phyloP scores from a whole-genome alignment of 37 sponge, comb jelly and placozoan genomes.

The Dysidea cf. avara region DNA sequence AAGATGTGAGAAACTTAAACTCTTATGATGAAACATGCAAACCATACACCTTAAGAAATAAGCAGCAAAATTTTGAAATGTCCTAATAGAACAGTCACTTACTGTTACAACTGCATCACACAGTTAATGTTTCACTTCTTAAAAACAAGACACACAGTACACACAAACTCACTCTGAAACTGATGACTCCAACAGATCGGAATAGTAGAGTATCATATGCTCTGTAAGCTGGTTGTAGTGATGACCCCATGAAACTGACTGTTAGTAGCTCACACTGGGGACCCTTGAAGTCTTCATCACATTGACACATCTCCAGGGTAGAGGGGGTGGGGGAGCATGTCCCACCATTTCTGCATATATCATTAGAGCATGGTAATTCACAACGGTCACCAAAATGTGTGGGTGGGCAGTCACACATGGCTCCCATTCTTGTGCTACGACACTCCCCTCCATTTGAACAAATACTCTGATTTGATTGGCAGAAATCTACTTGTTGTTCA shows the following conservation, averaged over 20 bases:
- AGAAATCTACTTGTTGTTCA: slow-evolving; percentile 30
- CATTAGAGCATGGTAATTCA: slow-evolving; percentile 9
- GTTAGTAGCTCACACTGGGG: slow-evolving; percentile 7
- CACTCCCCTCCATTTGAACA: slow-evolving; percentile 58
- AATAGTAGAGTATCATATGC: slow-evolving; percentile 35
- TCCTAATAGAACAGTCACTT: no score
- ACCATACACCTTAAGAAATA: no score
- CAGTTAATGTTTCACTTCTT: no score
- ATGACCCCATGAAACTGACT: slow-evolving; percentile 44
- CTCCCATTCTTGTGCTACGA: background rate
- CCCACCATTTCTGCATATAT: slow-evolving; percentile 9
- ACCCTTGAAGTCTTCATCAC: slow-evolving; percentile 1
- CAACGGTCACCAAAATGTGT: slow-evolving; percentile 41
- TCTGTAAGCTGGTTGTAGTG: slow-evolving; percentile 31
- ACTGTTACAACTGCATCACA: no score
- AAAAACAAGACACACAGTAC: no score
- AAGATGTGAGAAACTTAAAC: no score
- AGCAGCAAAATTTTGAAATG: no score
- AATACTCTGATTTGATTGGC: background rate
- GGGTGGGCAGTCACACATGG: slow-evolving; percentile 30
- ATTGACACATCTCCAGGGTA: background rate
- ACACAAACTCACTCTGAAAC: background rate
- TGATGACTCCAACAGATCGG: slow-evolving; percentile 15
- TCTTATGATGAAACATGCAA: no score
- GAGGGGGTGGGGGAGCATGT: background rate